Evolutionary conservation across 92 coral and sea anemone species (phyloP).

Genomic region (Chrysogorgia sp.): DNA sequence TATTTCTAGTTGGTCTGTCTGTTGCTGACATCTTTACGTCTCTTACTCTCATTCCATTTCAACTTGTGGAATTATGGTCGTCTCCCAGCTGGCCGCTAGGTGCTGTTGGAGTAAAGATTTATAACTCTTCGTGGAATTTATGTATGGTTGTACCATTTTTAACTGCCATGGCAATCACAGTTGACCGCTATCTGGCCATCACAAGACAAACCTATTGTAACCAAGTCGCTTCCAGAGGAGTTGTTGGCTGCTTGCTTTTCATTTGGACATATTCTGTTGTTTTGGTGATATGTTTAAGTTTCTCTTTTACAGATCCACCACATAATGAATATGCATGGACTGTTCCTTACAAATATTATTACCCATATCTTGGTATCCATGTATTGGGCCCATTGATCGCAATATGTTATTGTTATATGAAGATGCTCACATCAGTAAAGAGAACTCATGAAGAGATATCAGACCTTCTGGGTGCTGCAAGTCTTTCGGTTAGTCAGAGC

Average conservation of each 20-base stretch:
- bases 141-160: slow-evolving; percentile 43
- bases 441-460: slow-evolving; percentile 45
- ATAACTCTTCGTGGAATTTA: slow-evolving; percentile 53
- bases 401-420: slow-evolving; percentile 51
- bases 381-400: slow-evolving; percentile 50
- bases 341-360: slow-evolving; percentile 57
- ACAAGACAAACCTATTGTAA: neutral
- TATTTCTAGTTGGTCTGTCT: slow-evolving; percentile 47
- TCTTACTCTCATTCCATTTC: slow-evolving; percentile 48
- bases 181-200: slow-evolving; percentile 65
- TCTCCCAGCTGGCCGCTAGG: slow-evolving; percentile 65
- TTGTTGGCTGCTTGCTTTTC: neutral
- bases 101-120: slow-evolving; percentile 41
- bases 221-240: slow-evolving; percentile 4
- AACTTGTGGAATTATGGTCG: slow-evolving; percentile 49
- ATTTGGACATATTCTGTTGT: slow-evolving; percentile 40
- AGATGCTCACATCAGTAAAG: slow-evolving; percentile 47
- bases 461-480: slow-evolving; percentile 30
- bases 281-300: slow-evolving; percentile 31
- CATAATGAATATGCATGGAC: slow-evolving; percentile 53
- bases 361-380: slow-evolving; percentile 59
- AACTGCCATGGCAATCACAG: slow-evolving; percentile 53
- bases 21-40: slow-evolving; percentile 56
- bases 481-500: neutral
- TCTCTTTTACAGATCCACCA: slow-evolving; percentile 31